Evolutionary conservation across 2,888 invertebrate species (phyloP).

Genomic region (Alloscopus bannaensis): DNA sequence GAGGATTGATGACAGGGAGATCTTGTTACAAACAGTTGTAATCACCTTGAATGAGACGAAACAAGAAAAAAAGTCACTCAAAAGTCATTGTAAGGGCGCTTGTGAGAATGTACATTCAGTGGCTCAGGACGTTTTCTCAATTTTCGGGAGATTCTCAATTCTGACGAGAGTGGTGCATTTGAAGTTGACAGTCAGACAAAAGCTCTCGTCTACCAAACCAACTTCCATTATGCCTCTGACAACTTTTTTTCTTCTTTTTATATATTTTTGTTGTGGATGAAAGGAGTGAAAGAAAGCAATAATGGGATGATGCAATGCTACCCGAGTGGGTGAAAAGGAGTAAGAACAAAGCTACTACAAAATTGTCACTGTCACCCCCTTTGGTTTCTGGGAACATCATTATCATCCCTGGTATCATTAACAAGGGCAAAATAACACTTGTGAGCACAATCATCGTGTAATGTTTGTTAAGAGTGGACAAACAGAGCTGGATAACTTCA

Average conservation of each 20-base stretch:
- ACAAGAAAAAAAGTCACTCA: conserved; percentile 8
- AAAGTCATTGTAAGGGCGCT: no score
- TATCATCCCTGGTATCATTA: conserved; percentile 2
- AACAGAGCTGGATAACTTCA: no score
- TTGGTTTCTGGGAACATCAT: conserved; percentile 5
- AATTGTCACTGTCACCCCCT: conserved; percentile 3
- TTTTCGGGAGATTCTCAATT: no score
- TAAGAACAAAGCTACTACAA: no score
- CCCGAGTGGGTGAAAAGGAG: background rate
- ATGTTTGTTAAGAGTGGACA: background rate
- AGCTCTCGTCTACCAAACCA: background rate
- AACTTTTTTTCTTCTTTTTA: conserved; percentile 10
- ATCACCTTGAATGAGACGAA: background rate
- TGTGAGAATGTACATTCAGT: no score
- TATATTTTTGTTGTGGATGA: background rate
- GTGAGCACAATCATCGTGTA: background rate
- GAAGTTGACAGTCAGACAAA: no score
- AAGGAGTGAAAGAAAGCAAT: background rate
- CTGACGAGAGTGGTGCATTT: no score
- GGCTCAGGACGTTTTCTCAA: no score
- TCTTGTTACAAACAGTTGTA: conserved; percentile 7
- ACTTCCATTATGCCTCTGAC: no score
- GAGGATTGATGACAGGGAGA: conserved; percentile 12
- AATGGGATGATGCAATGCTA: background rate
- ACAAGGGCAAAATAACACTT: background rate